Base-by-base conservation (phyloP, 1,140 invertebrate species). In the Thrips palmi region DNA sequence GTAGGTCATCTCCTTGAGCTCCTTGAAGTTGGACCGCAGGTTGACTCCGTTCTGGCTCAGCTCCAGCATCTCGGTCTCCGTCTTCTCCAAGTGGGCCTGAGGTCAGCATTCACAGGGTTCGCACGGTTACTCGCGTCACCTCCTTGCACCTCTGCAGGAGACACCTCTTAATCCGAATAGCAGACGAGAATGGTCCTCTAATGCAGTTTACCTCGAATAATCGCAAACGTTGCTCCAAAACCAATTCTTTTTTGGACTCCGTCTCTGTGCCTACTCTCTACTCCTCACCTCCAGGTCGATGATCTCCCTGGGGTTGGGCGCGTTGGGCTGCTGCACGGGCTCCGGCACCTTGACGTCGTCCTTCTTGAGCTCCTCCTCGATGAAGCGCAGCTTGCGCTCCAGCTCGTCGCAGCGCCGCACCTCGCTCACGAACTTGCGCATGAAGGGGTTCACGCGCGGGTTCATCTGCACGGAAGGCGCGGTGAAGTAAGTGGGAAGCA, bases 341-440 rank as follows among this genome's bases (percentile, higher is more conserved):
- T 77, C 67, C 3, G 67, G 67, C 43, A 77, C 70, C 4, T n/a
- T 60, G 2, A 82, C 74, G 6, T 69, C 73, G 59, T 97, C 93
- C 60, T 94, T 96, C 48, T 80, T 81, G 11, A 97, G 88, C 64
- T 97, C 92, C 20, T 81, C 78, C 54, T 97, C 89, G 49, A 97
- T 77, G 59, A 91, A 97, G 1, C 87, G 73, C 28, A 93, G 67
- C 55, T 89, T 89, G 24, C 87, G 65, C 58, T 92, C 86, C 77
- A 93, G 82, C 59, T 92, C 87, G 57, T 89, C 85, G 53, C 86
- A 89, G 43, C 85, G 67, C 37, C 85, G 68, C n/a, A 89, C 81
- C 58, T 91, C 84, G 50, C 75, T 81, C 5, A 91, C 85, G 58
- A 88, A 91, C 58, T 89, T 88, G 29, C 84, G 64, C 67, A 89